Evolutionary conservation across 2,797 vertebrate species (phyloP).

Genomic region (Microctenopoma stevenorrisi): DNA sequence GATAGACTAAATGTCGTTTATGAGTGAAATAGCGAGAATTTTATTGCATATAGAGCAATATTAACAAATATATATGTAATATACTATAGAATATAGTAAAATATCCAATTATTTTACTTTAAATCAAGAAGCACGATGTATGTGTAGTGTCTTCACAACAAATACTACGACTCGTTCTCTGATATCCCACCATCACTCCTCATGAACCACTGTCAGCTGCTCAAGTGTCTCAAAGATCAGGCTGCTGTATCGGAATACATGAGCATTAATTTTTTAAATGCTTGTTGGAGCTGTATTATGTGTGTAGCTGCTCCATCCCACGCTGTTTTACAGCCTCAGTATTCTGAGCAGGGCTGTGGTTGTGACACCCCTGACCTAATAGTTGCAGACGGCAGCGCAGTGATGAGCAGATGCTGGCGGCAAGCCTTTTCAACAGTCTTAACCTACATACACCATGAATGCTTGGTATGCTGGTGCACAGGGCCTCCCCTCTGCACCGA

Average conservation of each 20-base stretch:
- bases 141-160: not conserved
- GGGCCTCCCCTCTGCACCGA: not conserved
- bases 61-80: too few species aligned
- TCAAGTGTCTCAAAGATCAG: slow-evolving; percentile 18
- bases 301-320: not conserved
- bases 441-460: slow-evolving; percentile 4
- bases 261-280: slow-evolving; percentile 46
- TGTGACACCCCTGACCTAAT: slow-evolving; percentile 23
- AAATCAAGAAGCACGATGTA: too few species aligned
- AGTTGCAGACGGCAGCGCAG: slow-evolving; percentile 15
- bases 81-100: too few species aligned
- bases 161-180: fast-evolving
- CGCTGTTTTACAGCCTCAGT: not conserved
- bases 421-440: not conserved
- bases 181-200: not conserved
- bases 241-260: slow-evolving; percentile 37
- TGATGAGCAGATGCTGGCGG: slow-evolving; percentile 18
- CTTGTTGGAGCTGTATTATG: not conserved
- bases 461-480: not conserved
- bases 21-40: too few species aligned
- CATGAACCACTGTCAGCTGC: not conserved
- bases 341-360: not conserved
- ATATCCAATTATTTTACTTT: too few species aligned
- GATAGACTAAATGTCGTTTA: too few species aligned
- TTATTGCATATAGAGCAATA: too few species aligned